phyloP scores from a whole-genome alignment of 2,113 vertebrate species.

The Heterotis niloticus region DNA sequence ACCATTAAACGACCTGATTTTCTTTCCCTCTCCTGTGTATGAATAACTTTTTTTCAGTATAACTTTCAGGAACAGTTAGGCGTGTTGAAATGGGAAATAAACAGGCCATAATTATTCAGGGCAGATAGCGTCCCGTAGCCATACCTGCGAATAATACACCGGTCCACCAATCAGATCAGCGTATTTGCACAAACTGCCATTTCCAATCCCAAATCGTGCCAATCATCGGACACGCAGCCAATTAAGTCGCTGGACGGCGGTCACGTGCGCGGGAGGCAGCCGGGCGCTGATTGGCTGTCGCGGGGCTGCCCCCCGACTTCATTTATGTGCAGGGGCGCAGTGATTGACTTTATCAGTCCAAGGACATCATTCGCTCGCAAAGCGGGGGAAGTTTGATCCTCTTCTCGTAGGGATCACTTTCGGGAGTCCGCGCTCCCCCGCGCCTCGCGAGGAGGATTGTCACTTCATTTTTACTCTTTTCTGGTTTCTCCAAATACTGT shows the following conservation, averaged over 20 bases:
- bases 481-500: constrained; percentile 45
- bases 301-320: constrained; percentile 79
- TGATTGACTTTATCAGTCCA: constrained; percentile 96
- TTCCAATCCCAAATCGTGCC: constrained; percentile 72
- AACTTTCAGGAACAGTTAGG: constrained; percentile 33
- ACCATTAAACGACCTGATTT: background rate
- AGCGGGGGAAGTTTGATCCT: constrained; percentile 78
- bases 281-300: constrained; percentile 72
- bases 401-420: constrained; percentile 72
- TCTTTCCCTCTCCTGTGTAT: background rate
- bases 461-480: constrained; percentile 49
- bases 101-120: constrained; percentile 39
- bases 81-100: constrained; percentile 37
- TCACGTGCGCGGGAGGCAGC: constrained; percentile 73
- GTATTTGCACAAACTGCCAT: constrained; percentile 73
- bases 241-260: constrained; percentile 58
- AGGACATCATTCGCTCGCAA: constrained; percentile 86
- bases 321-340: constrained; percentile 88
- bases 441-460: constrained; percentile 59
- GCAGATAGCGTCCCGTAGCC: constrained; percentile 47
- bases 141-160: constrained; percentile 73
- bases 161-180: constrained; percentile 74
- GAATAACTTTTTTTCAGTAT: constrained; percentile 9
- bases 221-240: constrained; percentile 72
- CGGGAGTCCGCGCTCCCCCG: constrained; percentile 65